Percentiles rank a stretch among this genome's conserved stretches.
phyloP scores from a whole-genome alignment of 2,797 vertebrate genomes.

The Kryptolebias ocellatus region DNA sequence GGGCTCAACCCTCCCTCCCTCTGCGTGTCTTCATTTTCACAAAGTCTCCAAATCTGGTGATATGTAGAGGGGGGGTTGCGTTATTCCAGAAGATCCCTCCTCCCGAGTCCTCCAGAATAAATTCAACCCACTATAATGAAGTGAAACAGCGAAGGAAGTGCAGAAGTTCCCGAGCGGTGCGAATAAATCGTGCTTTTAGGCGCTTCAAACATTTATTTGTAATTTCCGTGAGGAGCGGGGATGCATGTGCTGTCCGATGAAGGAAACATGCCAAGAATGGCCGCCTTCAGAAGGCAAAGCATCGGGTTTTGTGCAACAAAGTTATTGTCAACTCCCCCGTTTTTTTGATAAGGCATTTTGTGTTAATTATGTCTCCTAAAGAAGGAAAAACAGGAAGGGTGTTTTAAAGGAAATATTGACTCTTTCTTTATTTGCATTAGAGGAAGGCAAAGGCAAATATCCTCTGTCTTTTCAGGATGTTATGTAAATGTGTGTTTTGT shows the following conservation, averaged over 20 bases:
- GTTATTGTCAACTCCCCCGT: too few species aligned
- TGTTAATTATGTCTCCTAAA: constrained; percentile 40
- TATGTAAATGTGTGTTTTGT: constrained; percentile 1
- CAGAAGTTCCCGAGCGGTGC: constrained; percentile 8
- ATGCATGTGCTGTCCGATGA: not conserved
- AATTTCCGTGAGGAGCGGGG: not conserved
- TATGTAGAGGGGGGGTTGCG: not conserved
- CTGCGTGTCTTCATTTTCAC: not conserved
- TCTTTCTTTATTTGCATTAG: not conserved
- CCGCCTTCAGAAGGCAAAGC: not conserved
- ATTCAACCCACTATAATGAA: constrained; percentile 37
- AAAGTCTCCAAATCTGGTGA: constrained; percentile 45
- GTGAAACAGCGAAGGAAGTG: constrained; percentile 44
- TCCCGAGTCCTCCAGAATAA: constrained; percentile 39
- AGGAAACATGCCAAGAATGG: not conserved
- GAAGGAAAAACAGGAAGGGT: constrained; percentile 3
- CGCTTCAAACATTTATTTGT: constrained; percentile 16
- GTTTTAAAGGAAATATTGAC: constrained; percentile 22
- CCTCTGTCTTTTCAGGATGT: not conserved
- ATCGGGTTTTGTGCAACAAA: not conserved
- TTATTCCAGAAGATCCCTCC: constrained; percentile 50
- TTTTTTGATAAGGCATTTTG: constrained; percentile 44
- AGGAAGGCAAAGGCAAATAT: constrained; percentile 37
- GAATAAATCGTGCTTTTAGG: constrained; percentile 30
- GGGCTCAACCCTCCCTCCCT: constrained; percentile 34